phyloP scores from a whole-genome alignment of 2,888 invertebrate genomes.

The Catocala fraxini region DNA sequence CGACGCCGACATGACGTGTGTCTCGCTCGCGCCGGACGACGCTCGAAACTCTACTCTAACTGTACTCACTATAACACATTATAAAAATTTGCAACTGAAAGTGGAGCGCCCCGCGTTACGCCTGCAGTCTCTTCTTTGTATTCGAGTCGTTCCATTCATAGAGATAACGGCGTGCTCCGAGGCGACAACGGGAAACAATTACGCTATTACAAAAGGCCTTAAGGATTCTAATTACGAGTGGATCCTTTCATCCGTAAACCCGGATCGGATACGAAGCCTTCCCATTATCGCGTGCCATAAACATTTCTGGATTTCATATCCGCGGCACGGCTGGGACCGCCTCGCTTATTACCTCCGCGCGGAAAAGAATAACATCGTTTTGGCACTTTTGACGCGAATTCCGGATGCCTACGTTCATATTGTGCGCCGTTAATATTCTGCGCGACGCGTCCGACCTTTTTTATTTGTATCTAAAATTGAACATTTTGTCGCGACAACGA shows the following conservation, averaged over 20 bases:
- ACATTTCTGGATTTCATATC: slow-evolving; percentile 87
- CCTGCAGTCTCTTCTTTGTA: slow-evolving; percentile 74
- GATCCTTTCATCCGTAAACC: slow-evolving; percentile 77
- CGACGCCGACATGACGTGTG: slow-evolving; percentile 49
- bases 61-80: slow-evolving; percentile 59
- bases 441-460: slow-evolving; percentile 86
- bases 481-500: slow-evolving; percentile 87
- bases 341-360: slow-evolving; percentile 83
- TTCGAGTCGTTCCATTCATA: slow-evolving; percentile 75
- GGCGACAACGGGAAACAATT: slow-evolving; percentile 82
- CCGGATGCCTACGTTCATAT: slow-evolving; percentile 86
- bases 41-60: slow-evolving; percentile 61
- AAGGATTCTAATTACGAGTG: slow-evolving; percentile 82
- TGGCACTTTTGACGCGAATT: slow-evolving; percentile 86
- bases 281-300: slow-evolving; percentile 82
- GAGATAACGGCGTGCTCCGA: slow-evolving; percentile 74
- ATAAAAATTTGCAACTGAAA: slow-evolving; percentile 57
- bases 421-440: slow-evolving; percentile 87
- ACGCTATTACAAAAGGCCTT: slow-evolving; percentile 80
- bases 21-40: slow-evolving; percentile 38
- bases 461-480: slow-evolving; percentile 88
- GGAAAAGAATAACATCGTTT: slow-evolving; percentile 87
- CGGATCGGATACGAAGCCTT: slow-evolving; percentile 80
- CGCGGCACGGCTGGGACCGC: slow-evolving; percentile 80
- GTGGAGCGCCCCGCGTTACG: slow-evolving; percentile 61